These are phyloP conservation scores for Lasioglossum pauxillum DNA, from an alignment of 2,888 invertebrate species.

Conservation along the genomic window DNA sequence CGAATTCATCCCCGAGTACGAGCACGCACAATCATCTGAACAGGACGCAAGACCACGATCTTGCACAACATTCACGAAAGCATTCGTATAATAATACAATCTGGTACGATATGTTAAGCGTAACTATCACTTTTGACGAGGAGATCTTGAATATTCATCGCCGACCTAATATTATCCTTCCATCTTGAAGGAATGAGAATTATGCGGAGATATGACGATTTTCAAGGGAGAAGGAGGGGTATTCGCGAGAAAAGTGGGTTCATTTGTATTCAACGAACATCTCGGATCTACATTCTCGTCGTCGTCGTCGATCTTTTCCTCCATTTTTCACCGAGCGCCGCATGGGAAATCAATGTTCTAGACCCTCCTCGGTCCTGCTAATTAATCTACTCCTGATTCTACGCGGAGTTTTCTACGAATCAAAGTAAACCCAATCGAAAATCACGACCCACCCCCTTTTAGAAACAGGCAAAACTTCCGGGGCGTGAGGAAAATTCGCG, in stretches of 20 bases:
- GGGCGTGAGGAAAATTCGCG: slow-evolving; percentile 1
- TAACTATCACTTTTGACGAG: neutral
- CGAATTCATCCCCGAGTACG: neutral
- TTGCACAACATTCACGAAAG: neutral
- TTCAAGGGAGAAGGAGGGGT: slow-evolving; percentile 21
- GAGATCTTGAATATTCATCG: neutral
- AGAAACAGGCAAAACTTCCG: neutral
- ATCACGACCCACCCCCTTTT: neutral
- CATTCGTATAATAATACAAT: neutral
- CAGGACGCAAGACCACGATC: neutral
- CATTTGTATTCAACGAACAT: slow-evolving; percentile 45
- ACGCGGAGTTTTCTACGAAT: neutral
- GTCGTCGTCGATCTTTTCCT: slow-evolving; percentile 29
- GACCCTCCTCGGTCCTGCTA: neutral
- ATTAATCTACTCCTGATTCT: slow-evolving; percentile 19
- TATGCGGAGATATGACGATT: slow-evolving; percentile 2
- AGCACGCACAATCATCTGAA: neutral
- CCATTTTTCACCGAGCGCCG: slow-evolving; percentile 14
- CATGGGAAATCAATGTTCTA: slow-evolving; percentile 37
- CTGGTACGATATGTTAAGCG: slow-evolving; percentile 23
- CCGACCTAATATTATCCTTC: slow-evolving; percentile 34
- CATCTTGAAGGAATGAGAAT: slow-evolving; percentile 35
- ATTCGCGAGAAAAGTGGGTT: slow-evolving; percentile 37
- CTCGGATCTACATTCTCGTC: slow-evolving; percentile 13
- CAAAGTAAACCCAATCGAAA: neutral